phyloP scores from a whole-genome alignment of 2,888 invertebrate genomes.

The Smittia aterrima region DNA sequence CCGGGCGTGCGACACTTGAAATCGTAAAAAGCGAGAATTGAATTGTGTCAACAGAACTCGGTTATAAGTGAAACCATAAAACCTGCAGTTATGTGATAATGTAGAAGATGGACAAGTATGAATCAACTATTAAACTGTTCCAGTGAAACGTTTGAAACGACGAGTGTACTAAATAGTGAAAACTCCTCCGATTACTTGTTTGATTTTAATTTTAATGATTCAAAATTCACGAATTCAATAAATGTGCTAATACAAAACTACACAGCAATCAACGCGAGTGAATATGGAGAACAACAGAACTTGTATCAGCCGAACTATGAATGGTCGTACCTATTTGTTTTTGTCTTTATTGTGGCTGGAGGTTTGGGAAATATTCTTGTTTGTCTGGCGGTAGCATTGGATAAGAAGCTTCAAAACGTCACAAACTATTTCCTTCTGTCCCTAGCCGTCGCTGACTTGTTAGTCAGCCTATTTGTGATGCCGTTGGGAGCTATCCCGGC shows the following conservation, averaged over 20 bases:
- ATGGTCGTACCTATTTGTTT: conserved; percentile 81
- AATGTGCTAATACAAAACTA: neutral
- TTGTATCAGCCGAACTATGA: conserved; percentile 57
- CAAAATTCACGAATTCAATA: too few relatives aligned
- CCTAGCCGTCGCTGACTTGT: conserved; percentile 87
- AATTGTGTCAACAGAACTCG: too few relatives aligned
- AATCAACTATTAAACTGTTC: conserved; percentile 33
- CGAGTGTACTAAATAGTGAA: neutral
- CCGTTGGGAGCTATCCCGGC: conserved; percentile 92
- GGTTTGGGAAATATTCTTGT: conserved; percentile 90
- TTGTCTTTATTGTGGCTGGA: conserved; percentile 82
- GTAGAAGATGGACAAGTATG: conserved; percentile 31
- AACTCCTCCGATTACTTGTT: conserved; percentile 2
- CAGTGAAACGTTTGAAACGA: conserved; percentile 28
- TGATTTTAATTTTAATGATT: neutral
- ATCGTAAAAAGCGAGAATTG: too few relatives aligned
- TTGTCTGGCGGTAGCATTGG: conserved; percentile 87
- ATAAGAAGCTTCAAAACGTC: conserved; percentile 87
- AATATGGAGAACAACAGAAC: neutral
- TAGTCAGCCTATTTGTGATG: conserved; percentile 94
- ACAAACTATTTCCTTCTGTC: conserved; percentile 95
- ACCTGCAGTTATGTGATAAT: neutral
- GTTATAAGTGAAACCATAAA: too few relatives aligned
- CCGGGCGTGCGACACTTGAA: too few relatives aligned
- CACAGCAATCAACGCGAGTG: neutral